Evolutionary conservation across 2,797 vertebrate species (phyloP), one percentile per base, ranked within the genome.

Genomic region (Sebastes hubbsi): DNA sequence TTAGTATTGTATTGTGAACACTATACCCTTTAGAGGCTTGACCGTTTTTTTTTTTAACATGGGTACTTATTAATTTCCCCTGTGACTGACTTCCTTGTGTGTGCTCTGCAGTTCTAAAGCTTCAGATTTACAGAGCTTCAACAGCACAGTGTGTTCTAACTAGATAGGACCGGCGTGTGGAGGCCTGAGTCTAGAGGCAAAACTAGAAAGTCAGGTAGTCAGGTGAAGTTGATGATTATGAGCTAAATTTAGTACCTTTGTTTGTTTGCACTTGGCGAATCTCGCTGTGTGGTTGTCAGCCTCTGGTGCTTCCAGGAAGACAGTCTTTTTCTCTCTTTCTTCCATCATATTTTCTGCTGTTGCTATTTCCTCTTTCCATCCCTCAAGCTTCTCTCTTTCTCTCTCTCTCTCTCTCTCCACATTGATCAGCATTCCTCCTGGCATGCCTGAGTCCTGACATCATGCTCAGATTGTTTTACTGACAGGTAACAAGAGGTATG

Each of bases 361-460:
- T 72, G 9, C 1, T 59, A 4, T 73, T 72, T 38, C 29, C 14
- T 59, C 18, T 66, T 13, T 59, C 8, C 61, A 7, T 30, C 12
- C 16, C 24, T 71, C 6, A 24, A 70, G 25, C 18, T n/a, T 55
- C 4, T 22, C 25, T 29, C 30, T n/a, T 5, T 67, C 8, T 32
- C 2, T 67, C 56, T 75, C 25, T 25, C 30, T 66, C 61, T 27
- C 32, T 66, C 61, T 72, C 14, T 25, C 13, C 2, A 3, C 67
- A 29, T 56, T n/a, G 49, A 75, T 82, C 61, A 20, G 16, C 62
- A 70, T 78, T 85, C 70, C 55, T 77, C 54, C 20, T 16, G 34
- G 55, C 60, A 27, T 49, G 69, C 74, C 80, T 52, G 29, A 59
- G 34, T 20, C 30, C 59, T 82, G 71, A 79, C 71, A 78, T 78